Conservation (phyloP, 2,113 vertebrate species). For the Odontesthes bonariensis region DNA sequence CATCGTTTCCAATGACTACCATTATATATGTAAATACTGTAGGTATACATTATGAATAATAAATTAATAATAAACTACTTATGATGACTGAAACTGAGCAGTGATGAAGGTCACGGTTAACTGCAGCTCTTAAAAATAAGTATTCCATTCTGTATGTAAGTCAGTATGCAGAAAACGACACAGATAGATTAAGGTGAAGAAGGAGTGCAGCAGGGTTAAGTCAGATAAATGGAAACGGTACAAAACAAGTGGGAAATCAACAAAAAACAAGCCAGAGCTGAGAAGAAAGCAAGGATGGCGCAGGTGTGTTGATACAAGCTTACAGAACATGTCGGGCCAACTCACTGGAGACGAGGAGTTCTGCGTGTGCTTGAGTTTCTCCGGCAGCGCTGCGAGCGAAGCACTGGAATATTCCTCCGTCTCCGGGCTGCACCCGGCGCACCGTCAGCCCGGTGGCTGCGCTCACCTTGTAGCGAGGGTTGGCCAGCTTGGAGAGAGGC, state of each 20-base stretch:
- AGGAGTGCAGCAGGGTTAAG: not conserved
- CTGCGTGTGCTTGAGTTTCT: slow-evolving; percentile 88
- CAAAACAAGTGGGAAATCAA: not conserved
- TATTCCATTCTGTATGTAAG: not conserved
- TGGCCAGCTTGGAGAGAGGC: slow-evolving; percentile 84
- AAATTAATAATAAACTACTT: no score
- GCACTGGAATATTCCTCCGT: slow-evolving; percentile 95
- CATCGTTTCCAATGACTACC: no score
- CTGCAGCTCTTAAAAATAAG: no score
- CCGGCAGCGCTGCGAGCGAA: slow-evolving; percentile 90
- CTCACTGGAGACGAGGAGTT: slow-evolving; percentile 94
- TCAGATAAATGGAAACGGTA: not conserved
- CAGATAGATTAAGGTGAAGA: not conserved
- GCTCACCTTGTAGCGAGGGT: slow-evolving; percentile 89
- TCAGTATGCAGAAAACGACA: no score
- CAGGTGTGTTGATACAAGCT: slow-evolving; percentile 5
- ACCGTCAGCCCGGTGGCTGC: slow-evolving; percentile 85
- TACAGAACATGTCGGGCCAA: slow-evolving; percentile 51
- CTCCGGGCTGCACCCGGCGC: slow-evolving; percentile 85
- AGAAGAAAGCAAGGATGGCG: not conserved
- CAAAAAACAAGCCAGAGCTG: not conserved
- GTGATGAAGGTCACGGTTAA: not conserved
- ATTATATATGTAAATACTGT: no score
- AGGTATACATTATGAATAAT: no score
- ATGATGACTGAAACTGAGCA: not conserved